These are phyloP conservation scores for Ypsolopha sequella DNA, from an alignment of 2,888 invertebrate genomes.

Conservation along the genomic window DNA sequence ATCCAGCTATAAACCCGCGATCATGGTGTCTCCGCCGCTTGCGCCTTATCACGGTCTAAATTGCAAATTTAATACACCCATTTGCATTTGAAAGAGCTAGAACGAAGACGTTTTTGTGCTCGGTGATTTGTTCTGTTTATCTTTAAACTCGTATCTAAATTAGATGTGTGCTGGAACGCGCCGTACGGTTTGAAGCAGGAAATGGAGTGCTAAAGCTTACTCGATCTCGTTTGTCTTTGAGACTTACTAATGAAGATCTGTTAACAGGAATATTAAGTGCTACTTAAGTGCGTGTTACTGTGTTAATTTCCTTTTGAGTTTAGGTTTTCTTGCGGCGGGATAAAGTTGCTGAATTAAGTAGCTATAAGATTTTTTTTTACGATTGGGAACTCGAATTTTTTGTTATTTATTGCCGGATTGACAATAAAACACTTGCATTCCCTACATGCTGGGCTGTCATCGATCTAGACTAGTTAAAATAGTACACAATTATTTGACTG, in stretches of 20 bases:
- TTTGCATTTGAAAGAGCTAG: slow-evolving; percentile 63
- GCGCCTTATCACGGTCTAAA: slow-evolving; percentile 54
- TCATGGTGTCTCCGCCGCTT: not conserved
- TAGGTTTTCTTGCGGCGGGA: no score
- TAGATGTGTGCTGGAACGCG: slow-evolving; percentile 33
- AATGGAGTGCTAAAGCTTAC: not conserved
- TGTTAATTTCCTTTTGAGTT: not conserved
- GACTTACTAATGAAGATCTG: not conserved
- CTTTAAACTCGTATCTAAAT: slow-evolving; percentile 56
- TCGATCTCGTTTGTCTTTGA: slow-evolving; percentile 19
- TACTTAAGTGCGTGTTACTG: not conserved
- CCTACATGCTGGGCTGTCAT: no score
- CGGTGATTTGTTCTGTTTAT: slow-evolving; percentile 63
- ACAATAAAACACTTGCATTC: no score
- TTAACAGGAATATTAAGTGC: not conserved
- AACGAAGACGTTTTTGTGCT: slow-evolving; percentile 47
- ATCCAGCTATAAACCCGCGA: no score
- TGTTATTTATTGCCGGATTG: no score
- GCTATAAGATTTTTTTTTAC: no score
- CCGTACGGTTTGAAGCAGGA: slow-evolving; percentile 5
- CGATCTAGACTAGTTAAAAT: no score
- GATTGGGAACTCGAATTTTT: no score
- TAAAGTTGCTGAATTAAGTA: no score
- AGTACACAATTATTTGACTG: no score
- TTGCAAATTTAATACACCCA: slow-evolving; percentile 67